These are phyloP conservation scores for Achlya flavicornis DNA, from an alignment of 2,888 invertebrate species.

Conservation along the genomic window DNA sequence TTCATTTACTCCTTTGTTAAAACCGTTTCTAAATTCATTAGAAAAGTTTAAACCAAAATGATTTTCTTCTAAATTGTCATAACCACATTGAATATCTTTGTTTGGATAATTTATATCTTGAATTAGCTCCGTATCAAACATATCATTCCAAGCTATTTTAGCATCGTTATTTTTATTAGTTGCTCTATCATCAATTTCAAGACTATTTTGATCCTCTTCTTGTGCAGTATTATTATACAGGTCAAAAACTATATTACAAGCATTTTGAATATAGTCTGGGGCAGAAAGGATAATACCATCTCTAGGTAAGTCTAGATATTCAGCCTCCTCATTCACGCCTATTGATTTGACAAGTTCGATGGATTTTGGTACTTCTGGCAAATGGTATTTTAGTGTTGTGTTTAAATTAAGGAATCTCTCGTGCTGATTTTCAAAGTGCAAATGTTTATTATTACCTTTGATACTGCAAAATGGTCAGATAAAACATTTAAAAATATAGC, in stretches of 20 bases:
- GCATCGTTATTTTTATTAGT: conserved; percentile 17
- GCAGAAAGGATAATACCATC: not conserved
- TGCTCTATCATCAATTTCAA: not conserved
- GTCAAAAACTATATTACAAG: not conserved
- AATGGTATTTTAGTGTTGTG: not conserved
- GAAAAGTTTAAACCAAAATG: not conserved
- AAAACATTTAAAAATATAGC: not conserved
- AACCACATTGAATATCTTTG: conserved; percentile 7
- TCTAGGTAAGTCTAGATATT: not conserved
- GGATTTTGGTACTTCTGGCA: not conserved
- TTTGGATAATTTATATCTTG: conserved; percentile 19
- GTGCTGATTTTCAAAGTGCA: not conserved
- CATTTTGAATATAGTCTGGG: not conserved
- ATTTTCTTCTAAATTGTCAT: not conserved
- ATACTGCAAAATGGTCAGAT: not conserved
- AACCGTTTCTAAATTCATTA: not conserved
- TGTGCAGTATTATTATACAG: not conserved
- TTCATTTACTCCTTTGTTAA: conserved; percentile 13
- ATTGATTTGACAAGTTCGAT: conserved; percentile 4
- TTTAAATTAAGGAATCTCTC: not conserved
- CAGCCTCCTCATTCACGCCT: not conserved
- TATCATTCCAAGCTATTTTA: conserved; percentile 62
- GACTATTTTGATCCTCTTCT: not conserved
- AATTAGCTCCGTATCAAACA: conserved; percentile 64
- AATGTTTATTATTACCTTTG: not conserved